phyloP scores from a whole-genome alignment of 2,113 vertebrate genomes.

The Antigone vipio region DNA sequence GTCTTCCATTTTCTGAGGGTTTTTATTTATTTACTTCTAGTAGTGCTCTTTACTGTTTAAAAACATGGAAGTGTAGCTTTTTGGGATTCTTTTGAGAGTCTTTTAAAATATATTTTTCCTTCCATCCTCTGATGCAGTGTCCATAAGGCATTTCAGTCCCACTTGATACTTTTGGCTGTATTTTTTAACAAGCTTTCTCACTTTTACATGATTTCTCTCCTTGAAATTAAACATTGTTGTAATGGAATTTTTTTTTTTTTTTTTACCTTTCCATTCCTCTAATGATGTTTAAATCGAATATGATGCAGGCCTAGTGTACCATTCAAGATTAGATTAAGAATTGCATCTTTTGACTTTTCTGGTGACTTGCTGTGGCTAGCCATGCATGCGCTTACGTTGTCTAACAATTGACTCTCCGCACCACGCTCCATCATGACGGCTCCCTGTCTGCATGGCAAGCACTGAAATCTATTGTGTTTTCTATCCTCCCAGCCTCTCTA shows the following conservation, averaged over 20 bases:
- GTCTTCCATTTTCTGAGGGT: background rate
- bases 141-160: background rate
- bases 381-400: rapidly evolving
- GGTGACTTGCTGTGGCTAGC: background rate
- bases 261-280: background rate
- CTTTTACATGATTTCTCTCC: background rate
- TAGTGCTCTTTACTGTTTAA: background rate
- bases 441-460: background rate
- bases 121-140: background rate
- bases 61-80: background rate
- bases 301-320: background rate
- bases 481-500: background rate
- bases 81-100: background rate
- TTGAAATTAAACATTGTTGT: background rate
- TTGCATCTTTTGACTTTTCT: background rate
- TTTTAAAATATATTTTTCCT: background rate
- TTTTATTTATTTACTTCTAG: background rate
- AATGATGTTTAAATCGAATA: background rate
- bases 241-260: background rate
- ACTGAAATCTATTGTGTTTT: background rate
- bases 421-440: rapidly evolving
- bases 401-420: background rate
- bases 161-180: background rate
- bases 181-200: background rate
- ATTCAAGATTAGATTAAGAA: background rate